These are phyloP conservation scores for Argyrosomus japonicus DNA, from an alignment of 2,113 vertebrate genomes.

Conservation along the genomic window DNA sequence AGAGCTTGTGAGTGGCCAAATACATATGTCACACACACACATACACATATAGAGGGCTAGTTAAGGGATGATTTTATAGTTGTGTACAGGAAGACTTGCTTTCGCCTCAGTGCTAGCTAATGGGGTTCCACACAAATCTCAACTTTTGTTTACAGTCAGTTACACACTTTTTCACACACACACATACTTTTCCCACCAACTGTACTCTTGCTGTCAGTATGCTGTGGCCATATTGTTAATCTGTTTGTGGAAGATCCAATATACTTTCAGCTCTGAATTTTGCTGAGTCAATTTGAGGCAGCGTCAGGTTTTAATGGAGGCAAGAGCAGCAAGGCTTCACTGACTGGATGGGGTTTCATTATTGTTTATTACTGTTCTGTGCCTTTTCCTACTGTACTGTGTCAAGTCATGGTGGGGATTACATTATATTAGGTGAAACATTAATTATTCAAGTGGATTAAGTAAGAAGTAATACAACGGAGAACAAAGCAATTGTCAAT, in stretches of 20 bases:
- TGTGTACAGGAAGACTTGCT: constrained; percentile 1
- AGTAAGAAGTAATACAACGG: background rate
- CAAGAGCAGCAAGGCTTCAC: background rate
- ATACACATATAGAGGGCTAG: background rate
- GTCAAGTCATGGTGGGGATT: constrained; percentile 20
- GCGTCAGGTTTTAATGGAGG: constrained; percentile 17
- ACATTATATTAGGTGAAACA: constrained; percentile 13
- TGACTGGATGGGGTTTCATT: constrained; percentile 5
- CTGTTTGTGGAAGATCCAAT: constrained; percentile 11
- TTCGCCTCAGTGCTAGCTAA: background rate
- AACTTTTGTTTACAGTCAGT: background rate
- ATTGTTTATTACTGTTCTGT: constrained; percentile 28
- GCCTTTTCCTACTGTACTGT: background rate
- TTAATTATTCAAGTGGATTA: constrained; percentile 43
- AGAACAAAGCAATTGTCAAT: background rate
- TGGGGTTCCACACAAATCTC: background rate
- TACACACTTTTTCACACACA: background rate
- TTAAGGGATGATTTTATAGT: background rate
- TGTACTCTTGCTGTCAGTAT: background rate
- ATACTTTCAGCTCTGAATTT: background rate
- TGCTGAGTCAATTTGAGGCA: constrained; percentile 37
- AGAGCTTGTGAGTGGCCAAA: constrained; percentile 89
- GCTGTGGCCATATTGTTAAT: constrained; percentile 8
- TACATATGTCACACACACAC: background rate
- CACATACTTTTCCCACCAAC: background rate